Evolutionary conservation across 2,113 vertebrate species (phyloP).

Genomic region (Zosterops lateralis): DNA sequence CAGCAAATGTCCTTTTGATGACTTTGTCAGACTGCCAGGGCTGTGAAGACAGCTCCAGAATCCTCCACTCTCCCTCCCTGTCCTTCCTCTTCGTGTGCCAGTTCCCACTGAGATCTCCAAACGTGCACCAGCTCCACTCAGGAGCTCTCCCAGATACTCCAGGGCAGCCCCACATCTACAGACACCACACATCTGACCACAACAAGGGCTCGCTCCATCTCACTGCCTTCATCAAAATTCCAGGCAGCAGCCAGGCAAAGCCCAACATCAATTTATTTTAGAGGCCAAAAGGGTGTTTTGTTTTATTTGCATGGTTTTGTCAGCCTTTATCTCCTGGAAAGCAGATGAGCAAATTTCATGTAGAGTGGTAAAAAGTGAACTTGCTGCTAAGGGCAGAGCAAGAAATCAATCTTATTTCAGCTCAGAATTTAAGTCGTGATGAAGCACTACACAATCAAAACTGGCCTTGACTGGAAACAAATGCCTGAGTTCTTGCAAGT

Average conservation of each 20-base stretch:
- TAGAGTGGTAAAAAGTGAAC: not conserved
- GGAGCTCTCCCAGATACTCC: not conserved
- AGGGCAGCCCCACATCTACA: not conserved
- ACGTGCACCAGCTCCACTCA: not conserved
- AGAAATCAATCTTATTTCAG: not conserved
- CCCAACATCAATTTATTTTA: not conserved
- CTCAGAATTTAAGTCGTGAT: not conserved
- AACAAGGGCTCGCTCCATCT: not conserved
- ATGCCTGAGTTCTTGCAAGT: not conserved
- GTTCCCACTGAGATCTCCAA: not conserved
- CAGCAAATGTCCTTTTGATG: not conserved
- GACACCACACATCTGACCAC: not conserved
- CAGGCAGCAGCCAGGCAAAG: not conserved
- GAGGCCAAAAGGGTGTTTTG: not conserved
- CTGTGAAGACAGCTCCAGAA: not conserved
- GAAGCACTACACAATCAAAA: not conserved
- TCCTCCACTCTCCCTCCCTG: not conserved
- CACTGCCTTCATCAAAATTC: not conserved
- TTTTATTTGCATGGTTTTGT: not conserved
- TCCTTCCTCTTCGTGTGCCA: not conserved
- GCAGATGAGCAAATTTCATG: not conserved
- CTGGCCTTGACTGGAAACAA: not conserved
- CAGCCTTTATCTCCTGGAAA: not conserved
- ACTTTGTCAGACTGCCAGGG: not conserved
- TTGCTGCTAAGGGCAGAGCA: not conserved